Evolutionary conservation across 2,888 invertebrate species (phyloP), one percentile per base, ranked within the genome.

Genomic region (Suillia variegata): DNA sequence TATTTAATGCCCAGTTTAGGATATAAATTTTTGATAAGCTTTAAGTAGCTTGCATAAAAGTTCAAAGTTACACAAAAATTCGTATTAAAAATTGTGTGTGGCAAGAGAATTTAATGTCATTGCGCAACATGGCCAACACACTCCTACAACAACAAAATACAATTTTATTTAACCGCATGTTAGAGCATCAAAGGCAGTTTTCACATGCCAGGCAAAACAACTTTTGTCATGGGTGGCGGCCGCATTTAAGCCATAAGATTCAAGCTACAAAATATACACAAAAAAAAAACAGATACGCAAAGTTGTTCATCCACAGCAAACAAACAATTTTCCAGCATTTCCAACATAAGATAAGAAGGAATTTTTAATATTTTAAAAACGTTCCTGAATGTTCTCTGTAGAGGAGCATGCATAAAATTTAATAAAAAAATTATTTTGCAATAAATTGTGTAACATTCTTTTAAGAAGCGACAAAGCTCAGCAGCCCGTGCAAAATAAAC

Each of bases 371-470:
- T 69, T 71, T 72, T 73, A 70, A 67, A 22, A n/a, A 50, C 50
- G 31, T 18, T 45, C 13, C 13, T 18, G 45, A 20, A 3, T 45
- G 3, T 18, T 38, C 38, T 38, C 38, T 13, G n/a, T 68, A n/a
- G n/a, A 71, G 63, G 42, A 58, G 63, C 15, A 47, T 33, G 54
- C 33, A 50, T 18, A 20, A 42, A 58, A 54, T 54, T 31, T 54
- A 58, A 58, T 58, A 54, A 58, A n/a, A n/a, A 73, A 68, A 75
- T 73, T 75, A 74, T 73, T 73, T 73, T 74, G 73, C 74, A 72
- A 73, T 74, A 73, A 73, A 75, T 73, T 73, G 73, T 72, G 70
- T 71, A 74, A 75, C 74, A 75, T 71, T 66, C 75, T 72, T 73
- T 61, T 66, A 38, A n/a, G 13, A 5, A 13, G 15, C n/a, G n/a